Evolutionary conservation across 2,797 vertebrate species (phyloP), one percentile per base, ranked within the genome.

Genomic region (Manis crassicaudata): DNA sequence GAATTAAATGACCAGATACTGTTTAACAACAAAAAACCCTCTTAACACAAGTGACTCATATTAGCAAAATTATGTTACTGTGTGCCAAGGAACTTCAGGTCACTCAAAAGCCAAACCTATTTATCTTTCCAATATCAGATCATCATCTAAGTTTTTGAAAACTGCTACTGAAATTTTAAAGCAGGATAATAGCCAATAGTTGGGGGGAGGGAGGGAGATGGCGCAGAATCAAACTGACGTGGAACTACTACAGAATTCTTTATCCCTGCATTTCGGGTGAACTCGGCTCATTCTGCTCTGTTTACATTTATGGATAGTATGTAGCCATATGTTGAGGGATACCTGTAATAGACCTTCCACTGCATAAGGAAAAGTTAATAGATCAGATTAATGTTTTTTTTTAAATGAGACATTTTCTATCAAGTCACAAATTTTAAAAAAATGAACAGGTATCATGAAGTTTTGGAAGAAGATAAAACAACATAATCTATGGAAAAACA

Each of bases 301-400:
- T 86, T 92, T 92, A 84, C 95, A 60, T 60, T 84, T 87, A 88
- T 85, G 10, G 76, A 56, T 25, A 91, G 16, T 90, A 83, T 92
- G 50, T 84, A 86, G 82, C 70, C 95, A 76, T 97, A 97, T 97
- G 94, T 98, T 98, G 97, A 96, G 97, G 95, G 95, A 97, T 97
- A 98, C 96, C 97, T 97, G 97, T 97, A 98, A 97, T 94, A 96
- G 89, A 95, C 94, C 93, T 94, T 73, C 80, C 62, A 92, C 6
- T 92, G 32, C 72, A 86, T 89, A 63, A 94, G 65, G 77, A 89
- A 95, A 92, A 92, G 70, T 84, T 94, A 92, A 87, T 27, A 97
- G 43, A 96, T 81, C 35, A 91, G 56, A 92, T 95, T 84, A 96
- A 68, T 67, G 8, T 82, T 29, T 90, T 79, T 92, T 90, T 84